Evolutionary conservation across 2,888 invertebrate species (phyloP).

Genomic region (Bembecia ichneumoniformis): DNA sequence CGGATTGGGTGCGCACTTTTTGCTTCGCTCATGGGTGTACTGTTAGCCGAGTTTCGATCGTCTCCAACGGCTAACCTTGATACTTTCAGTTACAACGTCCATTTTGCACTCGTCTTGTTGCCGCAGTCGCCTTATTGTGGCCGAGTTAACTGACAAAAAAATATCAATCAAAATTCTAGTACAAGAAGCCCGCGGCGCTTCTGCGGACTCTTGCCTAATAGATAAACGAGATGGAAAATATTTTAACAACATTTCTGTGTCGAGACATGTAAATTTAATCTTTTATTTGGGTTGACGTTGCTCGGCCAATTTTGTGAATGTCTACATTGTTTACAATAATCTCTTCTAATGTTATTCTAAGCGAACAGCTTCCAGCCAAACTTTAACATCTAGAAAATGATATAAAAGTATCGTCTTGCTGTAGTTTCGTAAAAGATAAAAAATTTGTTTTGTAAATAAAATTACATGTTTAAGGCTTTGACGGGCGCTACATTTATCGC

Average conservation of each 20-base stretch:
- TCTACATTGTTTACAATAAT: background rate
- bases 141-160: slow-evolving; percentile 67
- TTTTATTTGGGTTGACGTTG: slow-evolving; percentile 43
- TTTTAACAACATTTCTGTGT: slow-evolving; percentile 34
- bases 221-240: slow-evolving; percentile 37
- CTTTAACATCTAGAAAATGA: no score
- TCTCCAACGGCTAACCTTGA: slow-evolving; percentile 65
- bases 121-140: slow-evolving; percentile 68
- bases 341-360: no score
- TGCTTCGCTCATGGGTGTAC: slow-evolving; percentile 52
- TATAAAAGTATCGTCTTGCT: no score
- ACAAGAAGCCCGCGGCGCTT: slow-evolving; percentile 62
- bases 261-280: slow-evolving; percentile 40
- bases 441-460: no score
- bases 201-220: slow-evolving; percentile 48
- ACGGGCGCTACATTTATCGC: no score
- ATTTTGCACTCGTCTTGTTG: slow-evolving; percentile 70
- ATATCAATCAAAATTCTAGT: slow-evolving; percentile 73
- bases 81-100: slow-evolving; percentile 68
- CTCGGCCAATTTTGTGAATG: slow-evolving; percentile 1
- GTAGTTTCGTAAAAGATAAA: no score
- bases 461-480: no score
- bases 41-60: slow-evolving; percentile 63
- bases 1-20: slow-evolving; percentile 51
- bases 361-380: no score